phyloP scores from a whole-genome alignment of 2,113 vertebrate species.

The Zosterops japonicus region DNA sequence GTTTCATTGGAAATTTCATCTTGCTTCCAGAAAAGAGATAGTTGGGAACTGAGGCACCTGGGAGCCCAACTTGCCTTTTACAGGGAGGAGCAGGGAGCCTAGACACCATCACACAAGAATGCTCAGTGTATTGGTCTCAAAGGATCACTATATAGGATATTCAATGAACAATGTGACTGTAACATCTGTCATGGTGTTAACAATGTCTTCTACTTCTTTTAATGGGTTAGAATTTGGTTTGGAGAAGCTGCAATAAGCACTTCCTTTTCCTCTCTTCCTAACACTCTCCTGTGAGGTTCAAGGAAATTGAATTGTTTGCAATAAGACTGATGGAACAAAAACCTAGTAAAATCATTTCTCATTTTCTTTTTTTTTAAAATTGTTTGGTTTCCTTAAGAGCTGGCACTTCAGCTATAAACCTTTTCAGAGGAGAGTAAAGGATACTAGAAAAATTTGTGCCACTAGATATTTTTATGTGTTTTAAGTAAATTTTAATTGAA shows the following conservation, averaged over 20 bases:
- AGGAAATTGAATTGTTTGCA: neutral
- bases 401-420: neutral
- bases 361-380: too few relatives aligned
- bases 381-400: neutral
- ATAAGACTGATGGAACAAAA: neutral
- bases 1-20: neutral
- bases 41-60: neutral
- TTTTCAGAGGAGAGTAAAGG: neutral
- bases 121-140: neutral
- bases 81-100: neutral
- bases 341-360: neutral
- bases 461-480: neutral
- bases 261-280: neutral
- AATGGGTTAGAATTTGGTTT: neutral
- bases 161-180: neutral
- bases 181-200: neutral
- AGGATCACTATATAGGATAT: neutral
- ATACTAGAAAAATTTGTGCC: neutral
- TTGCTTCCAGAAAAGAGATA: rapidly evolving
- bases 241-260: neutral
- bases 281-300: neutral
- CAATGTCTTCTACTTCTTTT: neutral
- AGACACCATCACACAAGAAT: neutral
- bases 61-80: neutral
- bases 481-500: neutral